Evolutionary conservation across 2,888 invertebrate genomes (phyloP), one percentile per base, ranked within the genome.

Genomic region (Agapostemon virescens): DNA sequence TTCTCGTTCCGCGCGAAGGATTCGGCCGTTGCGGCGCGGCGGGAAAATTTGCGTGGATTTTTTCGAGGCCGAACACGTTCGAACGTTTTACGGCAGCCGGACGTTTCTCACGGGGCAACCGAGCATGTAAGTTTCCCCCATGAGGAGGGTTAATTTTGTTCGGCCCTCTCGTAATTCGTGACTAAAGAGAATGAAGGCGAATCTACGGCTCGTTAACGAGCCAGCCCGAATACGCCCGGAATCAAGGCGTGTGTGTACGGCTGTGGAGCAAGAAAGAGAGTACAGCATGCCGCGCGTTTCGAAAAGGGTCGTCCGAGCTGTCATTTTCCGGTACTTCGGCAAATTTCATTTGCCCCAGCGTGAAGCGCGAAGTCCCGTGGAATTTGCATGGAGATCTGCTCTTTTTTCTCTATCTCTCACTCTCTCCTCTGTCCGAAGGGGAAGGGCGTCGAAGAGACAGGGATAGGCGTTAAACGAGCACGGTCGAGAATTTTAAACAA

Each of bases 311-410:
- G 77, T 73, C 71, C 58, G 67, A 78, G 70, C 82, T 86, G 85
- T 85, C 84, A 88, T 89, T 89, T 89, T 88, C 85, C 85, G 86
- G 87, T 88, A 82, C 85, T 89, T 89, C 81, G 84, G 77, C 76
- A 87, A 88, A 89, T 89, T 86, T 85, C 84, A 88, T 89, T 89
- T 87, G 84, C 84, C 75, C n/a, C 63, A n/a, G 63, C 63, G 69
- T 79, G 79, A 76, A 77, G 69, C 77, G 76, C 79, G 63, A 55
- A 61, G 58, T 49, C 77, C 75, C 68, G 66, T 66, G 40, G 26
- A 69, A 78, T 74, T 79, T 74, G 71, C 74, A 70, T 69, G 42
- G 61, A 33, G 66, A 30, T 64, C 38, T 23, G 23, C 7, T 64
- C 23, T 23, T 6, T 64, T 38, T 40, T 23, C n/a, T 36, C 9